Base-by-base conservation (phyloP, 2,888 invertebrate genomes). In the Cryptophagus acutangulus region DNA sequence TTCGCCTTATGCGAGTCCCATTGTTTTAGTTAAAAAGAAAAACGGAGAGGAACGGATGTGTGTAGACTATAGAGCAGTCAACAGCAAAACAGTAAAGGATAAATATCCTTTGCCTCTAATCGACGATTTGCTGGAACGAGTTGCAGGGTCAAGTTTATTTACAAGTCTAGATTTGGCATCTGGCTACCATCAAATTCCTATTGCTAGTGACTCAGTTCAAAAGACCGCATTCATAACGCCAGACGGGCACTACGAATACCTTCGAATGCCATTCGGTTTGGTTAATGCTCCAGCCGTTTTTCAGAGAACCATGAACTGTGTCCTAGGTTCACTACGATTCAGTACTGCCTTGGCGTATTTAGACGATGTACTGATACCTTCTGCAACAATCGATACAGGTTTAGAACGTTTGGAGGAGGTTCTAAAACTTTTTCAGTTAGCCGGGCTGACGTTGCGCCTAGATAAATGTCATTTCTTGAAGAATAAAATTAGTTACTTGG, bases 191-290 rank as follows among this genome's bases (percentile, higher is more conserved):
- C 63, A 63, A 17, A 57, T 65, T 13, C 50, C 50, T 9, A 41
- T 66, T 18, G 40, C 31, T 2, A 40, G 48, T 25, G 49, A 51
- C 2, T 57, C 58, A 12, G 51, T 55, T 8, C 40, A 44, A 2
- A 61, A 59, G 33, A 66, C 61, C 1, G 63, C 58, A 1, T 59
- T 61, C 36, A 48, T 54, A 5, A 64, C 59, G 1, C 59, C 58
- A 1, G 61, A 62, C 17, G 61, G 62, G 3, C 49, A 63, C n/a
- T 65, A 52, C 37, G 60, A 66, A 49, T 62, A 57, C 36, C 33
- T 52, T 4, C 43, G 52, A 2, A 57, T 65, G 58, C 59, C 62
- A 3, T 66, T 64, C 40, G 63, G 63, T 2, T 41, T 65, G 3
- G 41, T 51, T 1, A 63, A 63, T 31, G 62, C 62, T 1, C 58